These are phyloP conservation scores for Temnothorax nylanderi DNA, from an alignment of 1,140 invertebrate genomes.

Conservation along the genomic window DNA sequence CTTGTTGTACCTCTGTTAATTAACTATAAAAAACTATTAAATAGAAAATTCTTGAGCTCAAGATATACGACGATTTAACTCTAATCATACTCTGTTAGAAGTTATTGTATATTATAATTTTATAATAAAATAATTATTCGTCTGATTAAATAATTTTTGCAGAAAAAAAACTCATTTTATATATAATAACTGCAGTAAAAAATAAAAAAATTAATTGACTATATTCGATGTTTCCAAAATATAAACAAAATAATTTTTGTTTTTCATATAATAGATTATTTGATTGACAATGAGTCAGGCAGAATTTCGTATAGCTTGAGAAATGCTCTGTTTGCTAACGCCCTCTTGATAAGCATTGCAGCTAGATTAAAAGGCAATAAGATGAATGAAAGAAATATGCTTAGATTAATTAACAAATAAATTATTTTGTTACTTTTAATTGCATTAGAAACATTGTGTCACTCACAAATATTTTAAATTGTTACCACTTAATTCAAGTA, in stretches of 20 bases:
- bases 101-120: background rate
- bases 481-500: background rate
- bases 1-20: background rate
- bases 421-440: conserved; percentile 10
- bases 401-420: background rate
- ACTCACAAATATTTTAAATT: background rate
- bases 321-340: conserved; percentile 10
- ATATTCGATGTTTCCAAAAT: background rate
- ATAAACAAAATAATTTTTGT: background rate
- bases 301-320: background rate
- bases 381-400: background rate
- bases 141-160: background rate
- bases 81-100: background rate
- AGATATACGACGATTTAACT: background rate
- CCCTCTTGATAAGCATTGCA: background rate
- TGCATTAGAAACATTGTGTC: background rate
- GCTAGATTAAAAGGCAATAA: background rate
- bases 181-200: background rate
- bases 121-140: background rate
- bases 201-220: background rate
- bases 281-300: background rate
- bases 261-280: conserved; percentile 6
- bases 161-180: background rate
- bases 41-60: background rate
- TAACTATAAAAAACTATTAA: background rate